Evolutionary conservation across 2,113 vertebrate genomes (phyloP), one percentile per base, ranked within the genome.

Genomic region (Nerophis lumbriciformis): DNA sequence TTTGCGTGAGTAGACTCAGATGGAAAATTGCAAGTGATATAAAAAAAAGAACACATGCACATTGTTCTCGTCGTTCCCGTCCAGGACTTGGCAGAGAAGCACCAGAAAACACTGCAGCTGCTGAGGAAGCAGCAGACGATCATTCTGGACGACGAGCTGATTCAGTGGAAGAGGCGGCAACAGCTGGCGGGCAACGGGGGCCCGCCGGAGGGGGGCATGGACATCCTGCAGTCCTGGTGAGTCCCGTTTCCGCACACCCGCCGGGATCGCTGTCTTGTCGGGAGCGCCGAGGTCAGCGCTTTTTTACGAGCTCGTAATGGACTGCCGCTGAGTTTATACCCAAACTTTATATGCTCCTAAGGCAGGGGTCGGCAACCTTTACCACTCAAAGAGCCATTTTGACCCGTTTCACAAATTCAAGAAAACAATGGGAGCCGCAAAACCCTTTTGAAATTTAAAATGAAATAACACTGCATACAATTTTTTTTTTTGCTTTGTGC

Each of bases 101-200:
- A 99, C 76, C 96, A 98, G 87, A 96, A 97, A 87, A 97, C 94
- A 21, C 86, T 98, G 88, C 93, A 95, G 88, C 88, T 98, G 87
- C 90, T 99, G 79, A 92, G 94, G 68, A 98, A 98, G 85, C 95
- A 97, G 79, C 95, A 98, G 88, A 97, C 95, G 0, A 88, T 96
- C 84, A 98, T 99, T 69, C 90, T 98, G 84, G 96, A 98, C 0
- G 96, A 98, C 0, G 95, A 99, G 75, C 87, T 99, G 87, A 98
- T 98, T 82, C 96, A 97, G 87, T 95, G 94, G 96, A 98, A 98
- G 89, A 90, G 96, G 71, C 88, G 96, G 74, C 96, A 99, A 81
- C 96, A 99, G 90, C 91, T 98, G 78, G 95, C 96, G 0, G 96
- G 96, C 65, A 98, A 99, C 0, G 95, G 96, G 11, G 96, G 94